phyloP scores from a whole-genome alignment of 1,140 invertebrate species.

The Drosophila lacteicornis region DNA sequence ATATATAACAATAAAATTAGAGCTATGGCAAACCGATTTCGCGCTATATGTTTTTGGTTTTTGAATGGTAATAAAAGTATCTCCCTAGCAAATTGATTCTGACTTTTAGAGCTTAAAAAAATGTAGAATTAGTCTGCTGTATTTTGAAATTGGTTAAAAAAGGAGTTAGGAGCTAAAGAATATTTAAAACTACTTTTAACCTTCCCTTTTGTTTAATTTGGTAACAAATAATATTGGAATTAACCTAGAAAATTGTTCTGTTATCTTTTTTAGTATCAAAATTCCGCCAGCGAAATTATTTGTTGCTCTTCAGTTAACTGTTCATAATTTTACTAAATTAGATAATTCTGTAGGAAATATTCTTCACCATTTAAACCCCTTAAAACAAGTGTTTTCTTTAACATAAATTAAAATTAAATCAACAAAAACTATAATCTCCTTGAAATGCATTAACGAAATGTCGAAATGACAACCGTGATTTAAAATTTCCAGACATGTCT shows the following conservation, averaged over 20 bases:
- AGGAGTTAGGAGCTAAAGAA: no score
- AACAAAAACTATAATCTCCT: not conserved
- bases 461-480: conserved; percentile 9
- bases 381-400: fast-evolving
- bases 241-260: not conserved
- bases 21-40: not conserved
- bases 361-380: not conserved
- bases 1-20: not conserved
- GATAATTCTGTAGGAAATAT: not conserved
- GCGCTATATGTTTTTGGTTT: no score
- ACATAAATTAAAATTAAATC: not conserved
- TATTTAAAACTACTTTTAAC: no score
- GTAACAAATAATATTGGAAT: not conserved
- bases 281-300: no score
- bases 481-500: conserved; percentile 16
- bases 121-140: fast-evolving
- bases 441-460: not conserved
- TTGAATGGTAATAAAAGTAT: not conserved
- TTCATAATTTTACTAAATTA: not conserved
- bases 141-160: not conserved
- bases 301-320: no score
- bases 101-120: not conserved
- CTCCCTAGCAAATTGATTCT: not conserved
- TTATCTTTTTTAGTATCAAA: not conserved
- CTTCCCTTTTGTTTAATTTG: no score